Evolutionary conservation across 2,888 invertebrate genomes (phyloP), one percentile per base, ranked within the genome.

Genomic region (Seira ritae): DNA sequence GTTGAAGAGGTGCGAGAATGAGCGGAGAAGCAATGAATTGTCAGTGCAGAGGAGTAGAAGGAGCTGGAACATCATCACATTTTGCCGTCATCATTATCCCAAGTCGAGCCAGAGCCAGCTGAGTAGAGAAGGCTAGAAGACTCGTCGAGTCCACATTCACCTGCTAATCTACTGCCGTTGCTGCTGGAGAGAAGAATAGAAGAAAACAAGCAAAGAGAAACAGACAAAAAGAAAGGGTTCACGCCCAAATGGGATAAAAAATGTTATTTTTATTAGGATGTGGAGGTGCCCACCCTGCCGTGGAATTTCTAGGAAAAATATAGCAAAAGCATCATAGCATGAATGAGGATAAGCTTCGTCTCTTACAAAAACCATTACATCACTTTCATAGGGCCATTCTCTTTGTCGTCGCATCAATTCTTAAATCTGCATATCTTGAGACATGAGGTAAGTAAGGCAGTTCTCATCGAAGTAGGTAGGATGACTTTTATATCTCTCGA

Each of bases 281-380:
- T 87, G 80, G 83, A 77, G 86, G 87, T 88, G 87, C 87, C 88
- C 88, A 88, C 88, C 88, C 88, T 86, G 86, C 77, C 81, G 42
- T 85, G 87, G 87, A 86, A 88, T 86, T 88, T 86, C 79, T 79
- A 69, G 60, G 42, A 42, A 42, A 42, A 85, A 74, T 71, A 75
- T 75, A 84, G 76, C 74, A 67, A 84, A 84, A 74, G 79, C 24
- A 22, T 20, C 50, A n/a, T n/a, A n/a, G 20, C 65, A 37, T 20
- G 55, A 31, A 65, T 66, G n/a, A n/a, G n/a, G n/a, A n/a, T n/a
- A n/a, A n/a, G n/a, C n/a, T 77, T 23, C 66, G 42, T 72, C 69
- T 79, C 73, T 70, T 74, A n/a, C n/a, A n/a, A n/a, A n/a, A n/a
- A n/a, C n/a, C n/a, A n/a, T 60, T 15, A 17, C n/a, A 12, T 62